Base-by-base conservation (phyloP, 2,113 vertebrate species). In the Taurulus bubalis region DNA sequence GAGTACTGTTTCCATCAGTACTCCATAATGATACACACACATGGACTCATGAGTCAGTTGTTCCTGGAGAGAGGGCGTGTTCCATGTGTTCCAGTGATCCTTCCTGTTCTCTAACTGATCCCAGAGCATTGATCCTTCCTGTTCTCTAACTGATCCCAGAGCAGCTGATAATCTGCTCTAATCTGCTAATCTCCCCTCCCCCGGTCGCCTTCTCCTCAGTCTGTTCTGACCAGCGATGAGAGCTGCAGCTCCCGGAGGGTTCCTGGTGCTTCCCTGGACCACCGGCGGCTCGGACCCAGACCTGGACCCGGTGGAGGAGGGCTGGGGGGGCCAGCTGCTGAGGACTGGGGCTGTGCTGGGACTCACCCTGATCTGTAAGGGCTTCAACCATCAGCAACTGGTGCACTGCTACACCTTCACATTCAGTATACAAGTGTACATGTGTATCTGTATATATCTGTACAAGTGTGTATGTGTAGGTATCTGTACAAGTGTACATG, bases 321-420 rank as follows among this genome's bases (percentile, higher is more conserved):
- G 20, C 4, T 1, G 9, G 11, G 80, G 30, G 20, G 32, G n/a
- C 0, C 40, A 79, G 79, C 16, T 85, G 76, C 72, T 93, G 58
- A 78, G 18, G 8, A 60, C 68, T 22, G 91, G 89, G 58, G 87
- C 90, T 32, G 24, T 85, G 12, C 80, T 93, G 56, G 90, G 91
- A 67, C 47, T 91, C 70, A 12, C 71, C 5, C 7, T 92, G 30
- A 79, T 92, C 79, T 92, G 92, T 92, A 76, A 92, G 91, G 18
- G 18, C 6, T 51, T 36, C 42, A 22, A 1, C 26, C 4, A 70
- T 58, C 34, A 55, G 26, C 16, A 26, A 40, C 51, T 53, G n/a
- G n/a, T 24, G 0, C n/a, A 53, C 51, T 53, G n/a, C 22, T 20
- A 49, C 16, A 5, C 14, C 4, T 16, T 45, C 42, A 45, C 42